Evolutionary conservation across 2,888 invertebrate species (phyloP), one percentile per base, ranked within the genome.

Genomic region (Pristionchus arcanus): DNA sequence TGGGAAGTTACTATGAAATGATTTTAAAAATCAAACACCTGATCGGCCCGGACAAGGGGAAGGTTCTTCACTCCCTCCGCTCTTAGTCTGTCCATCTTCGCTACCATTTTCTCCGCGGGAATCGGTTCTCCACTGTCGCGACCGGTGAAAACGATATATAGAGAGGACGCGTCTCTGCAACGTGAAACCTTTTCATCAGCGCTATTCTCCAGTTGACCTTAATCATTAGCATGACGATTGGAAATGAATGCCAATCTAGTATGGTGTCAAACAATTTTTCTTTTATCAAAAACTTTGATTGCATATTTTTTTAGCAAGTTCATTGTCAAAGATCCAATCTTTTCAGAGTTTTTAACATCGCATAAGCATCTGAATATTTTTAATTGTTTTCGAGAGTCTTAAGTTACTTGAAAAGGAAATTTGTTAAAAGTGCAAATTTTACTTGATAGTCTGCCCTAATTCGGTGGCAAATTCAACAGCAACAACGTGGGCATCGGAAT

Each of bases 81-180:
- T 42, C 63, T 88, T 74, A 88, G 55, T 74, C 87, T 71, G 55
- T 88, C 87, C 87, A 88, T 88, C 42, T 88, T 88, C 11, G 74
- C 74, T 9, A 88, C 37, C 71, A 88, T 74, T n/a, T 63, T 88
- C 53, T 88, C 87, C 25, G 74, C 87, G 16, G 74, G 31, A 15
- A 88, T 88, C 1, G 87, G 87, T n/a, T 88, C 87, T 11, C 87
- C 87, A 63, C 74, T 88, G 55, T 88, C 87, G 13, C 37, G 21
- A 9, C 87, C 74, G 7, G 63, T 63, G 74, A 88, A 88, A 25
- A 88, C 87, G n/a, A 74, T 19, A 19, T 31, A 88, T 15, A 88
- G 34, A 16, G 53, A 13, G 7, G 87, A 53, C 1, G 74, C 87
- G 15, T 88, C 87, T 19, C 87, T 88, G 49, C 28, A 34, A 34